Percentiles rank a stretch among this genome's conserved stretches.
Conservation (phyloP, 2,797 vertebrate species). For the Eulemur coronatus region DNA sequence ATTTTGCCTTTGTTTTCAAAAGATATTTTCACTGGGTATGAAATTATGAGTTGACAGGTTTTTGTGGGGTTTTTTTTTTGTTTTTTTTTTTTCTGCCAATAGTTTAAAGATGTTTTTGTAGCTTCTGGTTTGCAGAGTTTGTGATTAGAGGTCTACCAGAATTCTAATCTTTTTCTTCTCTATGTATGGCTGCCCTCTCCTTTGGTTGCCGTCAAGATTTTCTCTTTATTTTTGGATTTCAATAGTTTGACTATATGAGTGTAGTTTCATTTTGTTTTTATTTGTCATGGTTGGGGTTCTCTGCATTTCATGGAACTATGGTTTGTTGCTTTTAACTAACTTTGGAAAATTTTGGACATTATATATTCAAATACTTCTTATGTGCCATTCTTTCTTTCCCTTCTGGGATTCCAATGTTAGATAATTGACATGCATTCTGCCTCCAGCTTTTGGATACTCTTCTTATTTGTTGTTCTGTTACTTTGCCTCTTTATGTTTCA, state of each 20-base stretch:
- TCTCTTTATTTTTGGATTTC: background rate
- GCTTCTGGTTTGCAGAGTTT: background rate
- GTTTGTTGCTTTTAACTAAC: background rate
- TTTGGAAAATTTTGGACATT: background rate
- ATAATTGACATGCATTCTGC: background rate
- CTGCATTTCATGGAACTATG: background rate
- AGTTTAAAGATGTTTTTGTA: background rate
- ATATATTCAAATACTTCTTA: background rate
- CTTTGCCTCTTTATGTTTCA: background rate
- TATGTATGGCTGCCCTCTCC: background rate
- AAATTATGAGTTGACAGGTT: background rate
- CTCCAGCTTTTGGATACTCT: background rate
- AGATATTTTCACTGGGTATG: background rate
- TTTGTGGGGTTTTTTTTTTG: background rate
- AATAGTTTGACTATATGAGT: background rate
- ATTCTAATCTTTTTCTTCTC: background rate
- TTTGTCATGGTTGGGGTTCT: background rate
- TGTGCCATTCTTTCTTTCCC: background rate
- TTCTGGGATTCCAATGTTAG: background rate
- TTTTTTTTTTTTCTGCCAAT: background rate
- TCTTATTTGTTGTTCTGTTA: background rate
- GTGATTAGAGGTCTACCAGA: background rate
- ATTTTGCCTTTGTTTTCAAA: background rate
- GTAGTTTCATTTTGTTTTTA: background rate
- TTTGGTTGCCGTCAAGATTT: background rate